Evolutionary conservation across 53 echinoderm and acorn worm genomes (phyloP).

Genomic region (Mesocentrotus franciscanus): DNA sequence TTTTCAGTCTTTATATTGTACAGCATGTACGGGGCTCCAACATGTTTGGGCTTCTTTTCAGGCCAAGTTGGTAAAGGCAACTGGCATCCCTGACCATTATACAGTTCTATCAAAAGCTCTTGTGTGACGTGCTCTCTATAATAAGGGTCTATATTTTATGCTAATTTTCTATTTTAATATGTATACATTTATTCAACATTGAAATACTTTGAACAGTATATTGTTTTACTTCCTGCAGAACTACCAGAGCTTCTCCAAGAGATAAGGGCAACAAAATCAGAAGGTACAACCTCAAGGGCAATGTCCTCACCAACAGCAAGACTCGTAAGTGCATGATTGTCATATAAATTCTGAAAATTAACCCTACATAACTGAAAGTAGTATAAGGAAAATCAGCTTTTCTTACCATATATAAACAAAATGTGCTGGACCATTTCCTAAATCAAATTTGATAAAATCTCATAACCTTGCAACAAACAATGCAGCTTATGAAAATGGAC

Average conservation of each 20-base stretch:
- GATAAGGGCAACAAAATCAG: not conserved
- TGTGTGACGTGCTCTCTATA: not conserved
- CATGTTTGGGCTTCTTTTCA: too few relatives aligned
- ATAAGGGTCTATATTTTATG: not conserved
- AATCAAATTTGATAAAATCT: not conserved
- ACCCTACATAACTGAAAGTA: not conserved
- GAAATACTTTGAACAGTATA: not conserved
- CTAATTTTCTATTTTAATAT: not conserved
- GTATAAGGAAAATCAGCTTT: too few relatives aligned
- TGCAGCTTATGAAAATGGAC: not conserved
- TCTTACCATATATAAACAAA: not conserved
- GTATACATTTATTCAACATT: not conserved
- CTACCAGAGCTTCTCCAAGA: not conserved
- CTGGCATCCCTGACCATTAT: too few relatives aligned
- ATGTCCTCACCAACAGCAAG: not conserved
- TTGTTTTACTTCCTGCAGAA: not conserved
- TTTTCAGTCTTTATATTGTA: too few relatives aligned
- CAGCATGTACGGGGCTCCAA: too few relatives aligned
- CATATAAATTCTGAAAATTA: not conserved
- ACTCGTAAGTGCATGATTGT: not conserved
- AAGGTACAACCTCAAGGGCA: not conserved
- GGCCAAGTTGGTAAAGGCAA: too few relatives aligned
- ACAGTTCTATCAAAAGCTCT: too few relatives aligned
- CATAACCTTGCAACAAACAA: too few relatives aligned
- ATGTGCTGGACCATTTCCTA: not conserved